Conservation (phyloP, 2,888 invertebrate species). For the Alloscopus bannaensis region DNA sequence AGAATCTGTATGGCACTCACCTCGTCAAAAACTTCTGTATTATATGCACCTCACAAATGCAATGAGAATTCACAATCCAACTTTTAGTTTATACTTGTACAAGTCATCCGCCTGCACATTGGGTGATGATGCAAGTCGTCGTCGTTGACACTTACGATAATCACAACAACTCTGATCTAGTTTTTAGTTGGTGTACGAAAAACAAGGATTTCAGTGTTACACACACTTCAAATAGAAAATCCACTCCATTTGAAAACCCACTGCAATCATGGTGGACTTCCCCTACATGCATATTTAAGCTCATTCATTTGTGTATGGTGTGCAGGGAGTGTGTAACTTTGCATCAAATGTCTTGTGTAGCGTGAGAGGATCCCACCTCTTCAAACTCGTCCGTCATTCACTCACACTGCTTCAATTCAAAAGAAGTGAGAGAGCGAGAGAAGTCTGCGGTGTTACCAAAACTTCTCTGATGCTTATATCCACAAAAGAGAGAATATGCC, state of each 20-base stretch:
- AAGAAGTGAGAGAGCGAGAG: slow-evolving; percentile 41
- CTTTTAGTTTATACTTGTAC: too few species aligned
- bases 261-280: slow-evolving; percentile 26
- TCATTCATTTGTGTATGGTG: slow-evolving; percentile 41
- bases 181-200: slow-evolving; percentile 15
- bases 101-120: too few species aligned
- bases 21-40: too few species aligned
- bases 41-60: too few species aligned
- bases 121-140: slow-evolving; percentile 33
- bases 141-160: slow-evolving; percentile 56
- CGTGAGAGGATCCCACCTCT: slow-evolving; percentile 48
- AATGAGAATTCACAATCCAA: too few species aligned
- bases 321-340: too few species aligned
- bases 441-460: slow-evolving; percentile 32
- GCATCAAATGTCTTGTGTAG: slow-evolving; percentile 39
- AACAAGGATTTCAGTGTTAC: background rate
- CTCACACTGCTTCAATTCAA: slow-evolving; percentile 26
- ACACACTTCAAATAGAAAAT: slow-evolving; percentile 5
- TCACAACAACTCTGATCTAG: slow-evolving; percentile 24
- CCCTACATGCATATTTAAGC: slow-evolving; percentile 7
- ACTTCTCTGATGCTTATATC: too few species aligned
- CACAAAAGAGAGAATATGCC: too few species aligned
- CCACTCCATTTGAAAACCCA: background rate
- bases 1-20: background rate
- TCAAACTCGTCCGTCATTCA: slow-evolving; percentile 50